Evolutionary conservation across 2,797 vertebrate genomes (phyloP).

Genomic region (Remorina albescens): DNA sequence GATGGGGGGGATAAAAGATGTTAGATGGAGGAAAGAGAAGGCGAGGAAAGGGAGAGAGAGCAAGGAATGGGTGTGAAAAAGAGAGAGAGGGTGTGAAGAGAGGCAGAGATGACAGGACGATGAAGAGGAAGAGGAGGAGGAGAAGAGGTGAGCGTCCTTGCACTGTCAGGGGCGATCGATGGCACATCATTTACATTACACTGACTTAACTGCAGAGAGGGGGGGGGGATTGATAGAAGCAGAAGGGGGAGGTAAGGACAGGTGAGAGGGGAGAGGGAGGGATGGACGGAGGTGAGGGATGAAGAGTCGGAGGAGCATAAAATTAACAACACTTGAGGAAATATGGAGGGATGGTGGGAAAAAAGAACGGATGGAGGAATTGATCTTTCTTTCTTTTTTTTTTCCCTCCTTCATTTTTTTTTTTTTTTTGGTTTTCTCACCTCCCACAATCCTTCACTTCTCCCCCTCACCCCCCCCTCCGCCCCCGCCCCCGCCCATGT

Average conservation of each 20-base stretch:
- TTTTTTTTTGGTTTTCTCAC: not conserved
- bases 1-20: conserved; percentile 62
- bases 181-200: conserved; percentile 85
- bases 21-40: conserved; percentile 46
- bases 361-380: conserved; percentile 27
- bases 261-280: conserved; percentile 34
- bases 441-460: not conserved
- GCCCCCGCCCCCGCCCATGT: conserved; percentile 18
- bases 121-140: conserved; percentile 64
- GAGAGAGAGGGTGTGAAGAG: conserved; percentile 32
- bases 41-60: conserved; percentile 29
- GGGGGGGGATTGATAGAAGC: conserved; percentile 46
- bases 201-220: conserved; percentile 76
- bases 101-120: conserved; percentile 70
- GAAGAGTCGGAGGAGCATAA: conserved; percentile 57
- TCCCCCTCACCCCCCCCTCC: not conserved
- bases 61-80: conserved; percentile 56
- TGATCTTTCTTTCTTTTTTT: conserved; percentile 29
- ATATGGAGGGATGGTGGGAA: conserved; percentile 51
- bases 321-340: conserved; percentile 67
- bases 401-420: not conserved
- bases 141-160: conserved; percentile 83
- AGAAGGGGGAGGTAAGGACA: conserved; percentile 43
- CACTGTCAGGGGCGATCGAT: conserved; percentile 84
- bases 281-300: conserved; percentile 41